A percentile compares a stretch with the other conserved stretches of the same genome.
Evolutionary conservation across 2,113 vertebrate species (phyloP).

Genomic region (Suricata suricatta): DNA sequence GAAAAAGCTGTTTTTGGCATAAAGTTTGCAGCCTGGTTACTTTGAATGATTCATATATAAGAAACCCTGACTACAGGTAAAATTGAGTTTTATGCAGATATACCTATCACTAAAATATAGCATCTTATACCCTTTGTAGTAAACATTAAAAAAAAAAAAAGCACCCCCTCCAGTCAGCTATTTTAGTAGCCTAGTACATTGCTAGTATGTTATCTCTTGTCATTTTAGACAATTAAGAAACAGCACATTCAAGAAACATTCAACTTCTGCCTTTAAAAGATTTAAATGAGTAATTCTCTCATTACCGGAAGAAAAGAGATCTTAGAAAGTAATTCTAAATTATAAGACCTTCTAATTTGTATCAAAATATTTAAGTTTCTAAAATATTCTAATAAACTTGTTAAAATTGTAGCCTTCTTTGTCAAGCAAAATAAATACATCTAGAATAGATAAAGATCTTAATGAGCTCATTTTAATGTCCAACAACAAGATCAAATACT

Average conservation of each 20-base stretch:
- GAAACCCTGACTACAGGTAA: not conserved
- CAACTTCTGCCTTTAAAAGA: constrained; percentile 17
- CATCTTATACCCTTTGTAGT: not conserved
- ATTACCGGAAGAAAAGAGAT: not conserved
- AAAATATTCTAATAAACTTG: constrained; percentile 7
- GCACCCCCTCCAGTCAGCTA: not conserved
- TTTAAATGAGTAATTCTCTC: constrained; percentile 28
- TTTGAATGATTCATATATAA: not conserved
- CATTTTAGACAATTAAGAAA: constrained; percentile 36
- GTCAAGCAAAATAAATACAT: constrained; percentile 2
- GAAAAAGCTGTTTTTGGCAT: not conserved
- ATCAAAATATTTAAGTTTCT: constrained; percentile 24
- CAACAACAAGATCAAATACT: constrained; percentile 26
- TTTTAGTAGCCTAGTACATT: not conserved
- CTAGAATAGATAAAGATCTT: constrained; percentile 25
- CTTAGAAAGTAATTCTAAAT: constrained; percentile 44
- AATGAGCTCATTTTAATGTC: not conserved
- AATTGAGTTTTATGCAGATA: not conserved
- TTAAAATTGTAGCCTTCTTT: not conserved
- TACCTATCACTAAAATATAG: not conserved
- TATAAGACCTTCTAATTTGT: not conserved
- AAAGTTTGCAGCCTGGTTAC: not conserved
- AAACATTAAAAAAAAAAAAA: not conserved
- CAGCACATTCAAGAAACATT: not conserved
- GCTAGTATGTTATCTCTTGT: not conserved